These are phyloP conservation scores for Perccottus glenii DNA, from an alignment of 2,113 vertebrate species.

Conservation along the genomic window DNA sequence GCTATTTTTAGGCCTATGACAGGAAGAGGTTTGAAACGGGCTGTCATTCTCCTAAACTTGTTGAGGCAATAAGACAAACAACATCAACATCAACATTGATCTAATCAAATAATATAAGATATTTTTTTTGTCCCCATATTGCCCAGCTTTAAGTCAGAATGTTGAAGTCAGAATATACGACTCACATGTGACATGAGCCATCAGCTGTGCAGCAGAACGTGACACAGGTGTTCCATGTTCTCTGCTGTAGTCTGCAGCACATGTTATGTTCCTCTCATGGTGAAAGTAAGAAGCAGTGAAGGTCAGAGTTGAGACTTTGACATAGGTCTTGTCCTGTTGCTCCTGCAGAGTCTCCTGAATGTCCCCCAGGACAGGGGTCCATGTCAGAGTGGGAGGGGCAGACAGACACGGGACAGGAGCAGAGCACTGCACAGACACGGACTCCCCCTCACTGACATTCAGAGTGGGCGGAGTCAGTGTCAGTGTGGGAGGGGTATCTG, in stretches of 20 bases:
- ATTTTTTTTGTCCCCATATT: conserved; percentile 17
- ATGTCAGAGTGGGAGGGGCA: conserved; percentile 51
- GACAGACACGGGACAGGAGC: conserved; percentile 22
- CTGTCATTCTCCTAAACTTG: too few relatives aligned
- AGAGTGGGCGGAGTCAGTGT: too few relatives aligned
- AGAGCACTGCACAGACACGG: too few relatives aligned
- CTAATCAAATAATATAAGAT: conserved; percentile 20
- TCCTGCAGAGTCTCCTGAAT: conserved; percentile 39
- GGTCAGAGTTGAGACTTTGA: conserved; percentile 36
- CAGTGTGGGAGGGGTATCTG: too few relatives aligned
- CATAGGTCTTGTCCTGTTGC: conserved; percentile 31
- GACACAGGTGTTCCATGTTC: neutral
- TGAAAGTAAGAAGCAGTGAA: neutral
- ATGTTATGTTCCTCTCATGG: too few relatives aligned
- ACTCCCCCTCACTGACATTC: too few relatives aligned
- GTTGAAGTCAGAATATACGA: conserved; percentile 28
- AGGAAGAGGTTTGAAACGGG: too few relatives aligned
- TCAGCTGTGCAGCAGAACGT: neutral
- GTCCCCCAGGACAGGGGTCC: conserved; percentile 38
- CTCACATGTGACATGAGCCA: neutral
- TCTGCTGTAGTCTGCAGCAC: too few relatives aligned
- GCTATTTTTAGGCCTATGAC: too few relatives aligned
- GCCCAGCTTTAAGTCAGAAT: neutral
- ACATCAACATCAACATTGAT: too few relatives aligned
- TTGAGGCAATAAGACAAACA: too few relatives aligned